These are phyloP conservation scores for Saguinus midas DNA, from an alignment of 2,113 vertebrate species.

Conservation along the genomic window DNA sequence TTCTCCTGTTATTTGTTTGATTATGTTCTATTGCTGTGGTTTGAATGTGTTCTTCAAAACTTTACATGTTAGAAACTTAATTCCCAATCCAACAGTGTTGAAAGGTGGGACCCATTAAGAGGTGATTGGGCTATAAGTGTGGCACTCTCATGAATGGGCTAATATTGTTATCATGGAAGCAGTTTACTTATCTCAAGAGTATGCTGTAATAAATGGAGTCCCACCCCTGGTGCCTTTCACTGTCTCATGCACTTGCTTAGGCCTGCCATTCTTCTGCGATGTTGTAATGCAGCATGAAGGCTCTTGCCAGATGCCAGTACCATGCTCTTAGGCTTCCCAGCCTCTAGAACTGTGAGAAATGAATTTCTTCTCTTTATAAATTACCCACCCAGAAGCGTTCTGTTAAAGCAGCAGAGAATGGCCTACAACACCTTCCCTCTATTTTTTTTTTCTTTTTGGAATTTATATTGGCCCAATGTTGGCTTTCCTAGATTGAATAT, in stretches of 20 bases:
- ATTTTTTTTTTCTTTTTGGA: not conserved
- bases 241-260: not conserved
- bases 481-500: not conserved
- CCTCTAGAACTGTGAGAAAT: not conserved
- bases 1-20: not conserved
- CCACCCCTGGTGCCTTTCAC: not conserved
- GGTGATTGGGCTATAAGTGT: not conserved
- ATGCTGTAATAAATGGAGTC: not conserved
- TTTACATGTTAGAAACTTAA: not conserved
- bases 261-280: not conserved
- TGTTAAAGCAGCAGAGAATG: not conserved
- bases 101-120: not conserved
- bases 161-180: not conserved
- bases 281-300: not conserved
- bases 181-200: not conserved
- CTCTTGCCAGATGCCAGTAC: not conserved
- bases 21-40: not conserved
- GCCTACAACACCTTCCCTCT: too few species aligned
- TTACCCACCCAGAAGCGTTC: not conserved
- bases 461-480: not conserved
- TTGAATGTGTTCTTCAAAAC: not conserved
- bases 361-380: not conserved
- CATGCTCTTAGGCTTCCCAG: not conserved
- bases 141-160: not conserved
- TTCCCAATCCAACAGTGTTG: not conserved